These are phyloP conservation scores for Actenoides lindsayi DNA, from an alignment of 2,113 vertebrate genomes.

Conservation along the genomic window DNA sequence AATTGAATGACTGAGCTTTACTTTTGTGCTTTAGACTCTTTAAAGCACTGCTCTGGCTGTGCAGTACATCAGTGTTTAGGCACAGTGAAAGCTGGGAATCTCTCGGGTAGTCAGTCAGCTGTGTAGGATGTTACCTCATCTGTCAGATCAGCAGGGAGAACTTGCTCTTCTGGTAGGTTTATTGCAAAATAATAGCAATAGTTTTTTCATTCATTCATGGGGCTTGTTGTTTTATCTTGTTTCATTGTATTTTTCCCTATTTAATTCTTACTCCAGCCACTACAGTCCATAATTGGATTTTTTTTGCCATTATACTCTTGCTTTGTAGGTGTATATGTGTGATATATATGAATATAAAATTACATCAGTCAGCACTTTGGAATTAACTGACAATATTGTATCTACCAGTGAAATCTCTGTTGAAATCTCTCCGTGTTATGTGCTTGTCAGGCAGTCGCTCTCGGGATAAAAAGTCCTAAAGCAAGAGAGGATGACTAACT, in stretches of 20 bases:
- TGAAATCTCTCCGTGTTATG: neutral
- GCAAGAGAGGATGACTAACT: neutral
- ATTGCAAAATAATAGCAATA: neutral
- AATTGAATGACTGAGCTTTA: neutral
- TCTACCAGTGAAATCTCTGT: neutral
- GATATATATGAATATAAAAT: neutral
- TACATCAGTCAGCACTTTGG: neutral
- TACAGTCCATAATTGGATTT: neutral
- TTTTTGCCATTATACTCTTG: neutral
- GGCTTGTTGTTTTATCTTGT: neutral
- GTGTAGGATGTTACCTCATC: neutral
- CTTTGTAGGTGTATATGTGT: neutral
- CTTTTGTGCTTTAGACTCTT: neutral
- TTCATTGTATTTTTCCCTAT: neutral
- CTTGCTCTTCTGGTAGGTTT: neutral
- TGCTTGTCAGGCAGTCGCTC: neutral
- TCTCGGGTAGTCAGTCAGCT: neutral
- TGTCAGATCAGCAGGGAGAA: neutral
- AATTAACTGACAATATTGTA: neutral
- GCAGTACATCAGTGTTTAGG: neutral
- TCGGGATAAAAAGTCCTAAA: neutral
- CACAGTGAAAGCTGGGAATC: neutral
- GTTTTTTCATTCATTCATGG: neutral
- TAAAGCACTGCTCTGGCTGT: neutral
- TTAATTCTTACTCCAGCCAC: neutral